Conservation (phyloP, 2,113 vertebrate genomes). For the Bombycilla garrulus region DNA sequence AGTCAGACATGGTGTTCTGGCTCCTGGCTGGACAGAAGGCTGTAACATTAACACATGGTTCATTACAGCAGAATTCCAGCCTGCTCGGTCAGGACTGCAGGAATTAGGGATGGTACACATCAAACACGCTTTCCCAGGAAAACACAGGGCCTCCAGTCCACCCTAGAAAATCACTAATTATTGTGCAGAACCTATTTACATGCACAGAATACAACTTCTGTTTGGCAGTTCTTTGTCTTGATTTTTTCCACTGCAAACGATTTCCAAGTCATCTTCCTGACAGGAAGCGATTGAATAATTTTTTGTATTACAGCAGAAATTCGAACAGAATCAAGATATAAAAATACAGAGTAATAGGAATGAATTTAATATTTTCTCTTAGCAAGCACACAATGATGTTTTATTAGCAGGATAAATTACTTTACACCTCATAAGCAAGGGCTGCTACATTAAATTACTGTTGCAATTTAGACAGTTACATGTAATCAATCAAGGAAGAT, state of each 20-base stretch:
- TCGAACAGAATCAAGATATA: not conserved
- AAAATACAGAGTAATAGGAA: not conserved
- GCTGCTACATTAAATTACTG: not conserved
- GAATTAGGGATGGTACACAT: slow-evolving; percentile 57
- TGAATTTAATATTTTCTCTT: not conserved
- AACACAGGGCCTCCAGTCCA: slow-evolving; percentile 3
- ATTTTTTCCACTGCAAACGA: not conserved
- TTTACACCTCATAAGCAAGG: not conserved
- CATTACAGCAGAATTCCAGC: slow-evolving; percentile 50
- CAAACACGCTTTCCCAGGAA: slow-evolving; percentile 61
- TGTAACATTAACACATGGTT: slow-evolving; percentile 52
- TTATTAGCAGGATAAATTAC: slow-evolving; percentile 35
- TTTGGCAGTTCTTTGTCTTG: not conserved
- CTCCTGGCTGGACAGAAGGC: slow-evolving; percentile 46
- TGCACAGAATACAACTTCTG: not conserved
- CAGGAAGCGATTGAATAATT: not conserved
- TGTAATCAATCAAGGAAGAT: slow-evolving; percentile 31
- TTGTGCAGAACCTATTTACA: not conserved
- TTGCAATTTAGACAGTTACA: slow-evolving; percentile 22
- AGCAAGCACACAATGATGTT: not conserved
- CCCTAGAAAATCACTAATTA: slow-evolving; percentile 39
- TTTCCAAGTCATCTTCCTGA: not conserved
- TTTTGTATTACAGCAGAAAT: not conserved
- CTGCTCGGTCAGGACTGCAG: not conserved
- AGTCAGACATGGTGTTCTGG: slow-evolving; percentile 53